Conservation (phyloP, 2,888 invertebrate species). For the Oxycera nigricornis region DNA sequence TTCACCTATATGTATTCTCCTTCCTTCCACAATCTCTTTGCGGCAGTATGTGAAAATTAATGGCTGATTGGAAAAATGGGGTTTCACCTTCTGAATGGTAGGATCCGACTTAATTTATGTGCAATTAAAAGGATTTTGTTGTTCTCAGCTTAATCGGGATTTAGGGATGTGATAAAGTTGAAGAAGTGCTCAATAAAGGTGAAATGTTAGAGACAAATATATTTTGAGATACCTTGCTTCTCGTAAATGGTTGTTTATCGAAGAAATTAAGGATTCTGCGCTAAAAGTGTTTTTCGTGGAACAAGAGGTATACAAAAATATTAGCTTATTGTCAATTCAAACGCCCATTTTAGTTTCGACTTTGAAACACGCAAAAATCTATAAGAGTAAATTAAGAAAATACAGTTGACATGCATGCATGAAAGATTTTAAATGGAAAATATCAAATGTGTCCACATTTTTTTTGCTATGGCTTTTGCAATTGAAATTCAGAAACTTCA, state of each 20-base stretch:
- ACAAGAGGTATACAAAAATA: too few relatives aligned
- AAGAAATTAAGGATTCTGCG: too few relatives aligned
- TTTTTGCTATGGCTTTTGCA: too few relatives aligned
- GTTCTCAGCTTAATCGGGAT: constrained; percentile 46
- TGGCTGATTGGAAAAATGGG: constrained; percentile 47
- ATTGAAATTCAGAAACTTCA: too few relatives aligned
- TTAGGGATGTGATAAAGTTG: constrained; percentile 43
- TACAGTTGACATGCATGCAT: too few relatives aligned
- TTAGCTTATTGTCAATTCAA: too few relatives aligned
- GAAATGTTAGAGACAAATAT: constrained; percentile 31
- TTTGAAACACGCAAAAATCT: too few relatives aligned
- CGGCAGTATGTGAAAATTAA: constrained; percentile 43
- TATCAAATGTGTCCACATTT: too few relatives aligned
- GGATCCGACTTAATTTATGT: constrained; percentile 45
- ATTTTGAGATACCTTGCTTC: not conserved
- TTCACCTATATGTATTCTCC: constrained; percentile 7
- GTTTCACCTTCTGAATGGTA: constrained; percentile 32
- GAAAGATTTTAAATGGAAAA: too few relatives aligned
- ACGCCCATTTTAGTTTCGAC: too few relatives aligned
- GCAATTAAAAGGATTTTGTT: constrained; percentile 48
- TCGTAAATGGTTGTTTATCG: constrained; percentile 24
- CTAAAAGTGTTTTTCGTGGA: too few relatives aligned
- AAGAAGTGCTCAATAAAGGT: constrained; percentile 14
- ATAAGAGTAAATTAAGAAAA: too few relatives aligned
- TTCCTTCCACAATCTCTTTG: constrained; percentile 22